Evolutionary conservation across 2,113 vertebrate genomes (phyloP), one percentile per base, ranked within the genome.

Genomic region (Xenus cinereus): DNA sequence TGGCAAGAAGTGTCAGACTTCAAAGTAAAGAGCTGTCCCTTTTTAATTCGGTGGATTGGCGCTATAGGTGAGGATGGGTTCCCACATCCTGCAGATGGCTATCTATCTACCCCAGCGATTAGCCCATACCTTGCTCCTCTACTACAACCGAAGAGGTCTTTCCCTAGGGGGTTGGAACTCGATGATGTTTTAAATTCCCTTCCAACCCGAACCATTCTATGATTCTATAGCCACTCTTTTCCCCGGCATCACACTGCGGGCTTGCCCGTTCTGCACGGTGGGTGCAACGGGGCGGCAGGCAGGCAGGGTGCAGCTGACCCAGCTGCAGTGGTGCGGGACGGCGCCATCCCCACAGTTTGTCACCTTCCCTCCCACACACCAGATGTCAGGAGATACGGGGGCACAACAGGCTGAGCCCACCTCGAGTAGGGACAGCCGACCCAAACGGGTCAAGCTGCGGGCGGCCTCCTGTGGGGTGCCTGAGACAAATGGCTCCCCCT

Each of bases 1-100:
- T 37, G 17, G 62, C 66, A 66, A 95, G 92, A 96, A 89, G 96
- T 66, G 92, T 57, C 92, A 97, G 94, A 95, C 89, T 95, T 88
- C 93, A 76, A 96, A 93, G 91, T 4, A 59, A 93, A 87, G 72
- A 90, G 48, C 24, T 41, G 92, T 50, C 56, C 77, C 72, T 81
- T 84, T 86, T 69, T 33, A 64, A 67, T 54, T 92, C 84, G 0
- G 3, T 21, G 54, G 33, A 84, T 33, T 77, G 83, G 59, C 5
- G 0, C 84, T 92, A 33, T 28, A 74, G 37, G 50, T 43, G 66
- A 83, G 64, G 41, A 91, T 0, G 1, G 0, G 0, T 60, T 57
- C 88, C 63, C 83, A 92, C 90, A 81, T 53, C 57, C 50, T 2
- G 2, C 46, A 74, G 67, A 26, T 0, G 0, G 57, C 57, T 32